Percentiles rank a stretch among this genome's conserved stretches.
Evolutionary conservation across 2,113 vertebrate species (phyloP).

Genomic region (Saguinus midas): DNA sequence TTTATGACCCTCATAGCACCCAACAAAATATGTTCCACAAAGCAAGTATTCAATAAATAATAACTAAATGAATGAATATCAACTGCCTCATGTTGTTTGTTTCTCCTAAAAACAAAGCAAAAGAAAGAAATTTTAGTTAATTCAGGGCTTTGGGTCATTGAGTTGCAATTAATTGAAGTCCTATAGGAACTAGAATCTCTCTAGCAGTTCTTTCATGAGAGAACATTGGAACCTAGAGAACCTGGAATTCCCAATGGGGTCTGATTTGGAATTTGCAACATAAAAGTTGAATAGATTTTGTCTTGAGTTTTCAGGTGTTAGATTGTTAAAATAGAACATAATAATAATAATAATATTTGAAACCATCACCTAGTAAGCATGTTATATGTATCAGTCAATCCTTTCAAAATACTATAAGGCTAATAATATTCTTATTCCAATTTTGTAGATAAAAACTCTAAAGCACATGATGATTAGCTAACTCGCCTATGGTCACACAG

Average conservation of each 20-base stretch:
- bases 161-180: not conserved
- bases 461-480: not conserved
- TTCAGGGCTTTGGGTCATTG: not conserved
- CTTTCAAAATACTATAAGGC: not conserved
- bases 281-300: not conserved
- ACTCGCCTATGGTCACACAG: not conserved
- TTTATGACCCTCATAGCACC: not conserved
- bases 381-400: not conserved
- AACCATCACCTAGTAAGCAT: not conserved
- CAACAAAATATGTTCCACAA: not conserved
- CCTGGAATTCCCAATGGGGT: not conserved
- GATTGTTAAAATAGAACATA: not conserved
- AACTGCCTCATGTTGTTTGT: not conserved
- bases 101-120: not conserved
- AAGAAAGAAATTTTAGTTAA: not conserved
- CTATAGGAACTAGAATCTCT: not conserved
- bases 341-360: not conserved
- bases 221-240: not conserved
- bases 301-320: not conserved
- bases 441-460: not conserved
- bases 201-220: not conserved
- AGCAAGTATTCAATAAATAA: not conserved
- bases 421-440: not conserved
- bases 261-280: not conserved
- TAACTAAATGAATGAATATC: not conserved